These are phyloP conservation scores for Acleris cristana DNA, from an alignment of 2,888 invertebrate genomes.

Conservation along the genomic window DNA sequence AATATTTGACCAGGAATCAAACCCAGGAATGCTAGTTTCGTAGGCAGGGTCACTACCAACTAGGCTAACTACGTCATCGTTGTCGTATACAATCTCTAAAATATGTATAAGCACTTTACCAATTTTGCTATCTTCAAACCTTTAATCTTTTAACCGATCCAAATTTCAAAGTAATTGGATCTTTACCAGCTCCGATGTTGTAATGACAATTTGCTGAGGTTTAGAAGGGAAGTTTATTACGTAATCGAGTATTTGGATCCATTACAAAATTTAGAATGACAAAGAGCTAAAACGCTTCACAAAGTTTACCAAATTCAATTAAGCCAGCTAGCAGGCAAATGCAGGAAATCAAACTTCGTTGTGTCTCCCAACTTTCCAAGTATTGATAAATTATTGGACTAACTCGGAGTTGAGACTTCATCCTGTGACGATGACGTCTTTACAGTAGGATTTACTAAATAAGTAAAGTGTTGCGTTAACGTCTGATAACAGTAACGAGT, in stretches of 20 bases:
- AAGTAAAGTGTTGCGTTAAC: not conserved
- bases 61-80: too few species aligned
- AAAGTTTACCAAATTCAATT: constrained; percentile 33
- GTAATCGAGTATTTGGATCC: constrained; percentile 17
- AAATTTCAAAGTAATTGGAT: too few species aligned
- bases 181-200: too few species aligned
- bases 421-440: constrained; percentile 5
- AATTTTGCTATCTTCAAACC: too few species aligned
- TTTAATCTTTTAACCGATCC: too few species aligned
- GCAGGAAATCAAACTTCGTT: constrained; percentile 37
- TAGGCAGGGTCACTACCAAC: too few species aligned
- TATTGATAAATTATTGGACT: constrained; percentile 37
- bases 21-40: too few species aligned
- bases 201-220: too few species aligned
- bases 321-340: constrained; percentile 32
- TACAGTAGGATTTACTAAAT: not conserved
- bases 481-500: not conserved
- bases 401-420: constrained; percentile 19
- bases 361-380: constrained; percentile 32
- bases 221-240: too few species aligned
- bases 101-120: too few species aligned
- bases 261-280: constrained; percentile 22
- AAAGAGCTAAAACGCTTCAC: constrained; percentile 25
- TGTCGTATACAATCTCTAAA: too few species aligned
- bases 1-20: too few species aligned